These are phyloP conservation scores for Bufotes viridis DNA, from an alignment of 2,797 vertebrate genomes.

Conservation along the genomic window DNA sequence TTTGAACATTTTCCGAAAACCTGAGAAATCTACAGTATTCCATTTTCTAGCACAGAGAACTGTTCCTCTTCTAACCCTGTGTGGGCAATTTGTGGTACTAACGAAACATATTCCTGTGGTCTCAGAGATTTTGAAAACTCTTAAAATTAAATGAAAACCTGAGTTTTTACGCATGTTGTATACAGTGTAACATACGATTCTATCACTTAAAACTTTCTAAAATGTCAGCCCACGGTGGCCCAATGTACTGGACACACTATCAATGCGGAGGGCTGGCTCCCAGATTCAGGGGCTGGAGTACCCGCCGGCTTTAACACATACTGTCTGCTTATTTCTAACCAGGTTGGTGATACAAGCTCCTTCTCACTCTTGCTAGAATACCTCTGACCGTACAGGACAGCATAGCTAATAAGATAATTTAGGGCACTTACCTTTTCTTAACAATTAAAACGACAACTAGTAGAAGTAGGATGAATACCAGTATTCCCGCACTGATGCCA, in stretches of 20 bases:
- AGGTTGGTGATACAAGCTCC: not conserved
- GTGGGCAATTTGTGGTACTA: no score
- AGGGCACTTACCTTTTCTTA: conserved; percentile 91
- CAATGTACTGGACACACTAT: not conserved
- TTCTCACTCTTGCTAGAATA: not conserved
- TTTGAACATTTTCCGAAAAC: not conserved
- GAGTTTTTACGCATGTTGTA: not conserved
- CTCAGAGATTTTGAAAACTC: not conserved
- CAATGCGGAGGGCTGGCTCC: not conserved
- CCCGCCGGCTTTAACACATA: not conserved
- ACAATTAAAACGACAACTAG: conserved; percentile 93
- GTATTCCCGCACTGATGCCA: conserved; percentile 92
- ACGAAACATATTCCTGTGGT: not conserved
- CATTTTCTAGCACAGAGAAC: not conserved
- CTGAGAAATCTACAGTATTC: not conserved
- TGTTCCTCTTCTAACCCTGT: not conserved
- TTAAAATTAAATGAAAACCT: not conserved
- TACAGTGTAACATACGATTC: not conserved
- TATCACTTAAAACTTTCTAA: not conserved
- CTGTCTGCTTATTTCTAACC: not conserved
- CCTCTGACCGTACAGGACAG: no score
- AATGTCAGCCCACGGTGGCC: not conserved
- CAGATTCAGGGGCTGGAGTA: not conserved
- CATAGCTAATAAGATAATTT: not conserved
- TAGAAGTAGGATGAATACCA: conserved; percentile 95